Evolutionary conservation across 2,113 vertebrate genomes (phyloP), one percentile per base, ranked within the genome.

Genomic region (Silurus asotus): DNA sequence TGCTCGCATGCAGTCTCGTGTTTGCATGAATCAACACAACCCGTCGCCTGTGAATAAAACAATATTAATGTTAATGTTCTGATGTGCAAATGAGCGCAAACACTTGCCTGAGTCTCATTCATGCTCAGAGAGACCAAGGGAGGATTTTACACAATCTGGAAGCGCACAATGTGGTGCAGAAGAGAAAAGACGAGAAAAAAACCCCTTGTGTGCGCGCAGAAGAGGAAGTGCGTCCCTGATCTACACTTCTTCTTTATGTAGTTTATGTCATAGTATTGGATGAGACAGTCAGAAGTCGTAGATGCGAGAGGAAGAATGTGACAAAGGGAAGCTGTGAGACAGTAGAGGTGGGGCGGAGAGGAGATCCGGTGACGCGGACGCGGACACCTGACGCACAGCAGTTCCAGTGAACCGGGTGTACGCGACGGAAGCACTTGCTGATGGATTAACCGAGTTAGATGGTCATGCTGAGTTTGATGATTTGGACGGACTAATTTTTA

Each of bases 351-450:
- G 84, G 84, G 84, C 84, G 61, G 49, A 28, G 70, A 75, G 53
- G 9, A 55, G 75, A 72, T 84, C 86, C 67, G 65, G 59, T 84
- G 80, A 82, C 85, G 77, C 84, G 37, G 13, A 17, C 23, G 5
- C 58, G 1, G 69, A 81, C 67, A 78, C 64, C 77, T 85, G 62
- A 84, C 62, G 11, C 37, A 67, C 19, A 72, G 15, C 67, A 20
- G 61, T 89, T 88, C 72, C 51, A 48, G 77, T 9, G 56, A 19
- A 28, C 2, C n/a, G 13, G 25, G 25, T 25, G 25, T 0, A 0
- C 55, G 55, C 14, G 76, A 19, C 55, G 15, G 53, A 48, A 8
- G 28, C 56, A 11, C 4, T 0, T 23, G 37, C 8, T 45, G 2
- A 25, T 55, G 81, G 62, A 19, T 51, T 28, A 61, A 17, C 20